These are phyloP conservation scores for Syngnathus rostellatus DNA, from an alignment of 2,797 vertebrate genomes.

Conservation along the genomic window DNA sequence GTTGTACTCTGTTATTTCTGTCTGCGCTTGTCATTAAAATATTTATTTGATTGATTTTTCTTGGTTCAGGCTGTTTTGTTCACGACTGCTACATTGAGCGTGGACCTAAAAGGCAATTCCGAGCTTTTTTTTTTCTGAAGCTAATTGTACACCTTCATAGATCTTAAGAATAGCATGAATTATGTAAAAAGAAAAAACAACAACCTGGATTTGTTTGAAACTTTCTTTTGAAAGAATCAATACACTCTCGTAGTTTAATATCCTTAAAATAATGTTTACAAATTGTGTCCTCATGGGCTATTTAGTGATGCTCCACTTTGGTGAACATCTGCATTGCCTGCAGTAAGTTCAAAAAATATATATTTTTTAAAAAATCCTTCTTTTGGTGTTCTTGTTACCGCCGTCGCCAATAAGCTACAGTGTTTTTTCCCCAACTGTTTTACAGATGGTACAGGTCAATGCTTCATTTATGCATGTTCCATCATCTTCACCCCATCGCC, in stretches of 20 bases:
- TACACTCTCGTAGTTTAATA: background rate
- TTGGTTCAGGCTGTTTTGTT: background rate
- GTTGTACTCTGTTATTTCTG: background rate
- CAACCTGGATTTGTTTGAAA: no score
- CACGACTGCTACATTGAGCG: background rate
- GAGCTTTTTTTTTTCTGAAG: background rate
- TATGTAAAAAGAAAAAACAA: no score
- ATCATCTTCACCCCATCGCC: constrained; percentile 59
- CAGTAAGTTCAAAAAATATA: constrained; percentile 10
- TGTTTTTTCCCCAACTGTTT: constrained; percentile 37
- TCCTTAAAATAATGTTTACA: no score
- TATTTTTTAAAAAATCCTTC: no score
- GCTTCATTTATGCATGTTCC: constrained; percentile 42
- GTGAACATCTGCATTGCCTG: constrained; percentile 18
- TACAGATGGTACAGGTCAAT: constrained; percentile 60
- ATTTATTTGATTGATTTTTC: background rate
- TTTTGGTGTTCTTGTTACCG: constrained; percentile 19
- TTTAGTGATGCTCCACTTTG: constrained; percentile 6
- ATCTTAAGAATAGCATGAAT: no score
- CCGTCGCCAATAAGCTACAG: constrained; percentile 16
- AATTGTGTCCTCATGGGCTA: background rate
- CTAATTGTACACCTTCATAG: background rate
- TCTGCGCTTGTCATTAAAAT: background rate
- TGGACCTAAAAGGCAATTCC: background rate
- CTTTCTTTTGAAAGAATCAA: no score